These are phyloP conservation scores for Caenorhabditis sp. DNA, from an alignment of 2,888 invertebrate genomes.

Conservation along the genomic window DNA sequence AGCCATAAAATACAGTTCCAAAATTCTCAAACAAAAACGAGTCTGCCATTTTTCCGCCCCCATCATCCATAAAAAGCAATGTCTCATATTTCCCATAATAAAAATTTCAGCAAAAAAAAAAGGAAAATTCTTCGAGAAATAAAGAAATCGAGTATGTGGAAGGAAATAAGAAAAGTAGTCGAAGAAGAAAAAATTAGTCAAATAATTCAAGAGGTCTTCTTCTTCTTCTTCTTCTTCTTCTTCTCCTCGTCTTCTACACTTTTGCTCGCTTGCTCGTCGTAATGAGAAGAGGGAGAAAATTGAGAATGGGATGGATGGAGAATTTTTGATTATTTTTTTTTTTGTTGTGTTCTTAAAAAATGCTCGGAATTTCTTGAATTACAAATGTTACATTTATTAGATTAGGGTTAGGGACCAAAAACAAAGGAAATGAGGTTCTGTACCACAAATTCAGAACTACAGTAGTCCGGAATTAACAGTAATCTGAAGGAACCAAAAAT, in stretches of 20 bases:
- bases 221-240: constrained; percentile 8
- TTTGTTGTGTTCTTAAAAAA: not conserved
- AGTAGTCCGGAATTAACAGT: no score
- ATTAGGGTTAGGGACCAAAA: no score
- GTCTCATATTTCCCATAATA: no score
- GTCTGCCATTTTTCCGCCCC: no score
- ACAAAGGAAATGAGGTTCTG: no score
- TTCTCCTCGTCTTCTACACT: not conserved
- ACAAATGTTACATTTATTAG: no score
- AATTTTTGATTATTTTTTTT: constrained; percentile 25
- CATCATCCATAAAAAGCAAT: no score
- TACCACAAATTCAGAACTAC: no score
- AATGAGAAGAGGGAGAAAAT: not conserved
- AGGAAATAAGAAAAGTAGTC: constrained; percentile 9
- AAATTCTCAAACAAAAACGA: no score
- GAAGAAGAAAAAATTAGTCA: constrained; percentile 21
- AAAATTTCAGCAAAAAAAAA: not conserved
- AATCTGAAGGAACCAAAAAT: no score
- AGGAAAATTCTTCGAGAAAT: not conserved
- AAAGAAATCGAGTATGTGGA: constrained; percentile 22
- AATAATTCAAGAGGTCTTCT: constrained; percentile 21
- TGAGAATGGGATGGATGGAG: constrained; percentile 8
- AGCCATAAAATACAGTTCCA: no score
- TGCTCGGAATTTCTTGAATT: no score
- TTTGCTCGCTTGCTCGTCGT: not conserved